Percentiles rank a stretch among this genome's conserved stretches.
These are phyloP conservation scores for Bombus impatiens DNA, from an alignment of 1,140 invertebrate genomes.

Conservation along the genomic window DNA sequence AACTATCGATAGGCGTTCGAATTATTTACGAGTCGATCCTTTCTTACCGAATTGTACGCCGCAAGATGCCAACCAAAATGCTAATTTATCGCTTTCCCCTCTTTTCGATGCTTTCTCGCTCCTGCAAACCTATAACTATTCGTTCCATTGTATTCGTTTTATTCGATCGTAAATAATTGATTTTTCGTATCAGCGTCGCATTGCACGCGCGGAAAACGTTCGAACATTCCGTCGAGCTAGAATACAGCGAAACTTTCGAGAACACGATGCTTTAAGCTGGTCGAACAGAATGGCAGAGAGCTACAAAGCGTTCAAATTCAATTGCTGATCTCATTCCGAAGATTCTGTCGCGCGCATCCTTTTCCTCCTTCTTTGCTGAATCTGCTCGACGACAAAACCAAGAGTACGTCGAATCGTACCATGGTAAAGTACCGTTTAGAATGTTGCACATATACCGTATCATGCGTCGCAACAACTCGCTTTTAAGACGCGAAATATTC, in stretches of 20 bases:
- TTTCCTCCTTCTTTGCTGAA: not conserved
- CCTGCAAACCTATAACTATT: not conserved
- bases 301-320: not conserved
- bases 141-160: too few species aligned
- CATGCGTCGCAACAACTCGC: fast-evolving
- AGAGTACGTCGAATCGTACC: not conserved
- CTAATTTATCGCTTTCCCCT: not conserved
- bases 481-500: not conserved
- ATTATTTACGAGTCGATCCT: slow-evolving; percentile 4
- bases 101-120: fast-evolving
- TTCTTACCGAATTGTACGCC: not conserved
- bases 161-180: too few species aligned
- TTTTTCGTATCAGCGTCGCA: too few species aligned
- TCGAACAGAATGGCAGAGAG: not conserved
- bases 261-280: too few species aligned
- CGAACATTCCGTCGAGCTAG: not conserved
- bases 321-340: not conserved
- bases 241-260: not conserved
- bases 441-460: fast-evolving
- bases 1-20: not conserved
- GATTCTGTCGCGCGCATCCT: not conserved
- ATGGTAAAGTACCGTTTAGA: not conserved
- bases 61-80: not conserved
- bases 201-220: not conserved
- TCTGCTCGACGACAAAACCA: not conserved